A percentile compares a stretch with the other conserved stretches of the same genome.
Conservation (phyloP, 92 coral and sea anemone genomes). For the Zoanthus sociatus region DNA sequence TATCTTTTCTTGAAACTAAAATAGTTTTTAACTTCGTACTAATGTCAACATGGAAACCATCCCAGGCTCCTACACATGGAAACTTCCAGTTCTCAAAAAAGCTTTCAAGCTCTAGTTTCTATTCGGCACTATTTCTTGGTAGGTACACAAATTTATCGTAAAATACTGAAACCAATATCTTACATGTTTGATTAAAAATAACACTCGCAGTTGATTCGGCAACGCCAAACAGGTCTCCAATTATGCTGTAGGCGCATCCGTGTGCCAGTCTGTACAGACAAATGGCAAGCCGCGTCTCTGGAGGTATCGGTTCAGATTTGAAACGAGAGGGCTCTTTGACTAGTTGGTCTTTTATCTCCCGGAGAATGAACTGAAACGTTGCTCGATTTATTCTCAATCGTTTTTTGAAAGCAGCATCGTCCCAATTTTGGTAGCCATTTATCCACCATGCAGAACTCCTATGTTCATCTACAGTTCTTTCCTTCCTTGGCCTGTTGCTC, state of each 20-base stretch:
- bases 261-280: slow-evolving; percentile 65
- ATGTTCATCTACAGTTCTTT: slow-evolving; percentile 42
- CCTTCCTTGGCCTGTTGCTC: slow-evolving; percentile 41
- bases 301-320: slow-evolving; percentile 64
- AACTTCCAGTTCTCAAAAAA: slow-evolving; percentile 15
- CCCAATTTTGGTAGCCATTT: slow-evolving; percentile 64
- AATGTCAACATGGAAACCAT: too few relatives aligned
- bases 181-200: neutral
- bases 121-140: neutral
- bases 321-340: slow-evolving; percentile 54
- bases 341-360: slow-evolving; percentile 40
- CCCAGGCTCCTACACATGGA: too few relatives aligned
- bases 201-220: neutral
- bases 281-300: slow-evolving; percentile 68
- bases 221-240: neutral
- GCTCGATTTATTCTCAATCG: too few relatives aligned
- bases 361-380: slow-evolving; percentile 63
- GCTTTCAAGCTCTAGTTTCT: neutral
- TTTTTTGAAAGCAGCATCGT: slow-evolving; percentile 47
- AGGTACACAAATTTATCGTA: too few relatives aligned
- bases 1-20: slow-evolving; percentile 72
- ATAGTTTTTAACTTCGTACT: slow-evolving; percentile 30
- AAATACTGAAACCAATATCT: too few relatives aligned
- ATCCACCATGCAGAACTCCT: slow-evolving; percentile 60
- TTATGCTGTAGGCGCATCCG: slow-evolving; percentile 18